phyloP scores from a whole-genome alignment of 2,888 invertebrate genomes.

The Germaria angustata region DNA sequence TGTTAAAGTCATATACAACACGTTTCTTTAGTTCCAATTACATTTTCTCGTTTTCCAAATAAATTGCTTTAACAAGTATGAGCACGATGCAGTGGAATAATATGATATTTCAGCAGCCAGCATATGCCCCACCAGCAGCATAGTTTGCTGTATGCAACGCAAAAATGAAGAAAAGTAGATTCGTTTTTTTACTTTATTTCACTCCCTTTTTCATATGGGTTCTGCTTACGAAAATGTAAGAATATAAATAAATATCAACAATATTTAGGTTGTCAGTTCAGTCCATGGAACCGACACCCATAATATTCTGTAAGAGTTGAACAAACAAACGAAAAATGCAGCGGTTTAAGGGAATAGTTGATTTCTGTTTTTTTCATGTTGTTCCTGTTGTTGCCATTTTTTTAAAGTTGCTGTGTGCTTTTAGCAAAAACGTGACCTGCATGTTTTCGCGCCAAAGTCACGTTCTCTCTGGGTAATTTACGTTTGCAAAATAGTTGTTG shows the following conservation, averaged over 20 bases:
- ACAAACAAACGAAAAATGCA: neutral
- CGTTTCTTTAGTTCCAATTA: constrained; percentile 61
- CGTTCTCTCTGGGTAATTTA: constrained; percentile 80
- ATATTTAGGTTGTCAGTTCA: constrained; percentile 19
- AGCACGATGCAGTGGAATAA: neutral
- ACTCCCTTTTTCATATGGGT: too few species aligned
- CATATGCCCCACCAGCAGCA: neutral
- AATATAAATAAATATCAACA: constrained; percentile 5
- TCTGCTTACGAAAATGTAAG: too few species aligned
- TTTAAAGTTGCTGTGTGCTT: constrained; percentile 17
- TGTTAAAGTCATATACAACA: constrained; percentile 51
- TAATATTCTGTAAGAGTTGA: neutral
- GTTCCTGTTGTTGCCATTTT: neutral
- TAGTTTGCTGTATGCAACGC: neutral
- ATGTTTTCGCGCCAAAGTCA: constrained; percentile 73
- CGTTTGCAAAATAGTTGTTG: constrained; percentile 70
- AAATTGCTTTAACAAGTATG: constrained; percentile 26
- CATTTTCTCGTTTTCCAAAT: constrained; percentile 51
- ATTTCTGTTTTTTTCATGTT: constrained; percentile 17
- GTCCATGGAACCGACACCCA: constrained; percentile 18
- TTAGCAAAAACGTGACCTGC: constrained; percentile 58
- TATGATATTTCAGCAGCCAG: constrained; percentile 9
- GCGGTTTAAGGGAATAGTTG: constrained; percentile 6
- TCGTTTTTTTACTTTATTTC: too few species aligned
- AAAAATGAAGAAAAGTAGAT: neutral